These are phyloP conservation scores for Balearica regulorum DNA, from an alignment of 2,797 vertebrate species.

Conservation along the genomic window DNA sequence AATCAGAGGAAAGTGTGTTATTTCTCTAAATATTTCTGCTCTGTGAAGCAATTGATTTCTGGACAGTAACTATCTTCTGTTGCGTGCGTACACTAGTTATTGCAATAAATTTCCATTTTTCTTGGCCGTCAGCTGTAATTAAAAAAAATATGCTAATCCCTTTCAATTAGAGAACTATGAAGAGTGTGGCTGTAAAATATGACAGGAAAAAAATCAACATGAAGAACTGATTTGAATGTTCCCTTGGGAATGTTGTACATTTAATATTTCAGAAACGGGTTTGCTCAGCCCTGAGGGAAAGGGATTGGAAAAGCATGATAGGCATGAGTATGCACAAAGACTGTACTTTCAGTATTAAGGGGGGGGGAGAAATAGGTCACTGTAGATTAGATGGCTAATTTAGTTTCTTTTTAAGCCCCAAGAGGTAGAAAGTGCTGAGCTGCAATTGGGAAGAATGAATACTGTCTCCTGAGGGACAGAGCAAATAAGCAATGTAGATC, in stretches of 20 bases:
- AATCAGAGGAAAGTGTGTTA: neutral
- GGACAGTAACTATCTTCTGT: neutral
- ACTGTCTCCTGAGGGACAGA: neutral
- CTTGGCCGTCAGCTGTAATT: neutral
- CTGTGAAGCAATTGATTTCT: neutral
- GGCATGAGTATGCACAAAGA: neutral
- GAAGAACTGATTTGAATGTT: neutral
- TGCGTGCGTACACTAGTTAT: neutral
- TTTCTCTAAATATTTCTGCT: neutral
- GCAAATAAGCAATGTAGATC: neutral
- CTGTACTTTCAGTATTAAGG: neutral
- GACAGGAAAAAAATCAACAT: neutral
- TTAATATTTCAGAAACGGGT: slow-evolving; percentile 8
- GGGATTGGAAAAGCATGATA: neutral
- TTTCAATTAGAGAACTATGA: neutral
- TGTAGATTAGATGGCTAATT: neutral
- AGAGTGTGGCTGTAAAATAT: neutral
- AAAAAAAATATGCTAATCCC: neutral
- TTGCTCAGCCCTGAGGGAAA: slow-evolving; percentile 11
- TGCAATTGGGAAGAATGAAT: neutral
- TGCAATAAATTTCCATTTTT: neutral
- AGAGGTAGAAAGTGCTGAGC: neutral
- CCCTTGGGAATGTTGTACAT: neutral
- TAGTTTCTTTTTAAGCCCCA: neutral
- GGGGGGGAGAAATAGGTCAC: neutral